Conservation (phyloP, 2,113 vertebrate genomes). For the Nestor notabilis region DNA sequence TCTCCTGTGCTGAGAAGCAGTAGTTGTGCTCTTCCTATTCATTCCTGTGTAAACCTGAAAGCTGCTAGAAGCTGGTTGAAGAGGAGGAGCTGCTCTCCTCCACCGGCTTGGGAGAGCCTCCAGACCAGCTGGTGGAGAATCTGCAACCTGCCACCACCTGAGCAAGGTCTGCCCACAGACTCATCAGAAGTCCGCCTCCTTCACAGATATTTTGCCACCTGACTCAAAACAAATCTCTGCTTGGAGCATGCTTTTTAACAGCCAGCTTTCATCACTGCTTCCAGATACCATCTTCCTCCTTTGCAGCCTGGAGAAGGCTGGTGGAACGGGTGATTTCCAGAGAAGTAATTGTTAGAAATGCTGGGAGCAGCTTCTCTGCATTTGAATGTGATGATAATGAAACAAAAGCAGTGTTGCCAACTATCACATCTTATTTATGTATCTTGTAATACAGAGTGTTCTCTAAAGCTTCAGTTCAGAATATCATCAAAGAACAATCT, state of each 20-base stretch:
- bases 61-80: neutral
- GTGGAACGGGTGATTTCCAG: neutral
- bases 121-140: constrained; percentile 31
- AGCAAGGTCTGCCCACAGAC: neutral
- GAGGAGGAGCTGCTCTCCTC: constrained; percentile 5
- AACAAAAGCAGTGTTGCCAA: neutral
- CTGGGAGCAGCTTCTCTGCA: constrained; percentile 2
- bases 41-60: neutral
- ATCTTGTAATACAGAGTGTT: neutral
- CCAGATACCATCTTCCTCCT: neutral
- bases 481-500: neutral
- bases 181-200: neutral
- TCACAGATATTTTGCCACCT: constrained; percentile 11
- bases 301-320: neutral
- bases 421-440: neutral
- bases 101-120: neutral
- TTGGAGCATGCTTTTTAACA: neutral
- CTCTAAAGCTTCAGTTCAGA: neutral
- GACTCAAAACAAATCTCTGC: constrained; percentile 50
- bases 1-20: neutral
- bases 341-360: constrained; percentile 16
- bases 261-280: neutral
- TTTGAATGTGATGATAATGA: neutral
- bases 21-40: neutral
- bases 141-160: constrained; percentile 52